Conservation (phyloP, 2,113 vertebrate genomes). For the Phaetusa simplex region DNA sequence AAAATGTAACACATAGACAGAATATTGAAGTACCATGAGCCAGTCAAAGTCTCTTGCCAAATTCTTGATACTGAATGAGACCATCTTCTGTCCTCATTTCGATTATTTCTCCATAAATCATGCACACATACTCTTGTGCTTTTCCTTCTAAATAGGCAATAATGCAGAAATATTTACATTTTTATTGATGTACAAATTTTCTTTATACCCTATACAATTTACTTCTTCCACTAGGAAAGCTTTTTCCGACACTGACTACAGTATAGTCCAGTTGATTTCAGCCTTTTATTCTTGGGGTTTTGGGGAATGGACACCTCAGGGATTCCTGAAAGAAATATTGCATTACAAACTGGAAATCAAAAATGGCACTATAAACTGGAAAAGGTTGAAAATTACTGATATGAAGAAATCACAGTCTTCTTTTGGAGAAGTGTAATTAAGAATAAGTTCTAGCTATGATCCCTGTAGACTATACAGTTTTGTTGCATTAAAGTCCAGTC, state of each 20-base stretch:
- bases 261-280: not conserved
- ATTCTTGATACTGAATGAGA: not conserved
- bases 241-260: not conserved
- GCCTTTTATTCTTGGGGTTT: not conserved
- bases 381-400: not conserved
- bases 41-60: not conserved
- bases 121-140: not conserved
- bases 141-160: not conserved
- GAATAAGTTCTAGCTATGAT: not conserved
- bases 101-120: conserved; percentile 2
- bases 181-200: not conserved
- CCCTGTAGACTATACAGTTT: not conserved
- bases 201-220: not conserved
- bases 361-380: not conserved
- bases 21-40: not conserved
- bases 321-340: not conserved
- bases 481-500: not conserved
- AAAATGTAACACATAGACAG: not conserved
- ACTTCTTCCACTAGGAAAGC: not conserved
- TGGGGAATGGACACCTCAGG: not conserved
- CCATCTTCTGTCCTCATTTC: not conserved
- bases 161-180: not conserved
- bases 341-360: not conserved
- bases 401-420: not conserved
- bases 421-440: not conserved